Base-by-base conservation (phyloP, 2,797 vertebrate species). In the Falco biarmicus region DNA sequence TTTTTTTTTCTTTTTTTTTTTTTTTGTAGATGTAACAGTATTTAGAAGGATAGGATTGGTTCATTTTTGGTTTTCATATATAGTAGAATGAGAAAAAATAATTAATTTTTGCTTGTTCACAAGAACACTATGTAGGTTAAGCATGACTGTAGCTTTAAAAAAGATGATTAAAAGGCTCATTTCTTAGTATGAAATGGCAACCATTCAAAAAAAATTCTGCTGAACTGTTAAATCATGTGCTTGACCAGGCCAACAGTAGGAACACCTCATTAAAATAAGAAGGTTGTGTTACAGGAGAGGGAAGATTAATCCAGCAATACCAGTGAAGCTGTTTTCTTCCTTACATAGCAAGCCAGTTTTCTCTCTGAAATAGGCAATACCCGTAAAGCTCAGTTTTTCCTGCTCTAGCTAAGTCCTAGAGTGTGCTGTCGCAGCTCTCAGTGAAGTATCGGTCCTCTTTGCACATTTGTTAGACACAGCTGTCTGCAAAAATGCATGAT, bases 241-340 rank as follows among this genome's bases (percentile, higher is more conserved):
- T 93, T 94, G 78, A 54, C 9, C 0, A 64, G 53, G 17, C 74
- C 64, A 85, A 19, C 14, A 14, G 34, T 26, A 74, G 56, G 45
- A 93, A n/a, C 37, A 70, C 75, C 47, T 95, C 32, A 82, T 82
- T 95, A 85, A 94, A 92, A 65, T 89, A 69, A 71, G 70, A 84
- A 83, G 28, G 63, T 64, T 6, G 16, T 2, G 2, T 77, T 83
- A 74, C 57, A 53, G 54, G 45, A 81, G 57, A 89, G 69, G 16
- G 48, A 45, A 92, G n/a, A 68, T 81, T 59, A 84, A 78, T 83
- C 54, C 22, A 51, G 20, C n/a, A 54, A 18, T 64, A 77, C 13
- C 17, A 66, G 9, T 59, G 31, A 89, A 76, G 7, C 63, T 82
- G n/a, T 3, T 9, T 53, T 77, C 87, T 91, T 24, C 47, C 29